Evolutionary conservation across 2,888 invertebrate species (phyloP), one percentile per base, ranked within the genome.

Genomic region (Deilephila porcellus): DNA sequence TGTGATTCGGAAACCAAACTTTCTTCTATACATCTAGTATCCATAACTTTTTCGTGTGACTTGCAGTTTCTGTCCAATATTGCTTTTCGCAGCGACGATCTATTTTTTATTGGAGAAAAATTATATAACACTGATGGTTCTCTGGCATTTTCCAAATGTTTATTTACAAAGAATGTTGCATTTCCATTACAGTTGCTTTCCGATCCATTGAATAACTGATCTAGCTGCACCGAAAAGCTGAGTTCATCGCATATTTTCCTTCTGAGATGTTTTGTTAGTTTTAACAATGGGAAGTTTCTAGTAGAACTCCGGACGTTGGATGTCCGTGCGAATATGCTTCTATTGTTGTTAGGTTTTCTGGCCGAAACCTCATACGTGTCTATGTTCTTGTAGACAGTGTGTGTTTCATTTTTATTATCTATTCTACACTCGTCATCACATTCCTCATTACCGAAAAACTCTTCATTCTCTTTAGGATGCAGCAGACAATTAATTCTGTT

Each of bases 221-320:
- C 92, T 25, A 94, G 79, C 82, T 93, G 87, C 0, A 90, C 84
- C 0, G 94, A 92, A 75, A 94, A 94, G 80, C 90, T 93, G 0
- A 93, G 78, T 73, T 93, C 91, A 8, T 86, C 86, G 11, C 81
- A 80, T 60, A 87, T 87, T 74, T 87, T 90, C 0, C 78, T 77
- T 73, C 88, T 88, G 0, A 93, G 77, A 79, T 90, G 88, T 70
- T 90, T 91, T 0, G 90, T 90, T 71, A 94, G 79, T 75, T 87
- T 88, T 1, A 85, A 81, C 45, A 93, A 74, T 0, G 91, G 91
- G 34, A 87, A 82, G 73, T 88, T 91, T 34, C 85, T 87, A 0
- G 88, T 88, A 0, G 90, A 89, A 0, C 88, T 87, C n/a, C 88
- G 82, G 3, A 88, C 77, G 74, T 90, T 88, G 0, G 78, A 75